Evolutionary conservation across 2,113 vertebrate genomes (phyloP).

Genomic region (Narcine bancroftii): DNA sequence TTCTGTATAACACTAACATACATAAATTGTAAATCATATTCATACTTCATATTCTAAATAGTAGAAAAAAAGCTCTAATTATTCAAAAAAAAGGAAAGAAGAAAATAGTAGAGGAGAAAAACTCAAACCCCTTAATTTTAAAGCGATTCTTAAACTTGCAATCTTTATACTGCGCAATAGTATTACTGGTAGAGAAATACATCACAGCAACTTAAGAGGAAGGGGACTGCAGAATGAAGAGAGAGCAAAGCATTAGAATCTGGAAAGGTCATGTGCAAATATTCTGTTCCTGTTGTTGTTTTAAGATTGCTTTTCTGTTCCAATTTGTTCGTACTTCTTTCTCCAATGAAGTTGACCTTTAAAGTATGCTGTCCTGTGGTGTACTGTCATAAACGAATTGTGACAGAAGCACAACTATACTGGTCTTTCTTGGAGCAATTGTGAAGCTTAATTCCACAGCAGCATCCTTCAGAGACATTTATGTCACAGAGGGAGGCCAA

Average conservation of each 20-base stretch:
- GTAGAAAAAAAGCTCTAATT: too few species aligned
- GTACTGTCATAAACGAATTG: neutral
- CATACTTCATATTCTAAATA: too few species aligned
- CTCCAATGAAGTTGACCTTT: neutral
- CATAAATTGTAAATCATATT: too few species aligned
- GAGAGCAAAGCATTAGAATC: neutral
- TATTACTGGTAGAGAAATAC: too few species aligned
- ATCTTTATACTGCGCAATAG: too few species aligned
- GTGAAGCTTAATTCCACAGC: neutral
- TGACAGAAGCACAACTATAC: neutral
- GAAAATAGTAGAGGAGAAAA: too few species aligned
- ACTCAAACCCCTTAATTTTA: too few species aligned
- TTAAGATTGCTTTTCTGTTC: neutral
- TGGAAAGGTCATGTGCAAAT: neutral
- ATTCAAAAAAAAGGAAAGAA: too few species aligned
- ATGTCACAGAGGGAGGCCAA: too few species aligned
- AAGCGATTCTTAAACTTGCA: too few species aligned
- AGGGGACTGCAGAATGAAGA: neutral
- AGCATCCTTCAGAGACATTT: neutral
- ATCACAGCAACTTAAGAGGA: neutral
- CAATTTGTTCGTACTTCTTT: neutral
- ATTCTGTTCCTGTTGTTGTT: neutral
- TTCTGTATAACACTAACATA: too few species aligned
- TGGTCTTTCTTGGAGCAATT: neutral
- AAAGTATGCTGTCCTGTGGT: neutral